phyloP scores from a whole-genome alignment of 2,888 invertebrate genomes.

The Eupithecia abbreviata region DNA sequence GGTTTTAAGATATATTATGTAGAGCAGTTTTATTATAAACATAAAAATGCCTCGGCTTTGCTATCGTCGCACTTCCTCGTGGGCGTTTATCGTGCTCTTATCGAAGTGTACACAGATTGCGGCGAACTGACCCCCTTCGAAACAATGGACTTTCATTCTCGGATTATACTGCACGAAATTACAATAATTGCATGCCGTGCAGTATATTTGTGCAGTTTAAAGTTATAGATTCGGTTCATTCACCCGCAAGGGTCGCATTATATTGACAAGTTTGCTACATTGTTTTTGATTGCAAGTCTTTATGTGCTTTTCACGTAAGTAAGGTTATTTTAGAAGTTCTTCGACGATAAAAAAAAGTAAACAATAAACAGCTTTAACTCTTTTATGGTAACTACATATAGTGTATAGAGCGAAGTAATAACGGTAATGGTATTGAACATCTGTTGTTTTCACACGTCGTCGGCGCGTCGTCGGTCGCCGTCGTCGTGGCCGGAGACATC shows the following conservation, averaged over 20 bases:
- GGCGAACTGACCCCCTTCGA: conserved; percentile 47
- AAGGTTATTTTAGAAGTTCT: neutral
- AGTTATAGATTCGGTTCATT: conserved; percentile 49
- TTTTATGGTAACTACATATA: conserved; percentile 38
- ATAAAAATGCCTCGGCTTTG: conserved; percentile 47
- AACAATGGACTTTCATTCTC: conserved; percentile 47
- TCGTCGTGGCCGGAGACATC: conserved; percentile 22
- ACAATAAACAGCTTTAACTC: conserved; percentile 35
- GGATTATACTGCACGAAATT: conserved; percentile 38
- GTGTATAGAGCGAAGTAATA: conserved; percentile 56
- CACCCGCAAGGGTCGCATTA: conserved; percentile 38
- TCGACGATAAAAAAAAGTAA: conserved; percentile 16
- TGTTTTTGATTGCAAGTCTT: conserved; percentile 26
- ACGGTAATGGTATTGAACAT: conserved; percentile 68
- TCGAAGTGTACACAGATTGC: conserved; percentile 64
- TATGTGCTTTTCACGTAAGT: conserved; percentile 13
- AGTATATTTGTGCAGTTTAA: conserved; percentile 49
- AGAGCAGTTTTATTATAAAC: conserved; percentile 30
- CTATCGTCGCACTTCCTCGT: conserved; percentile 65
- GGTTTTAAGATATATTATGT: conserved; percentile 9
- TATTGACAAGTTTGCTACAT: conserved; percentile 32
- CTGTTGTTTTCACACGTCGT: conserved; percentile 65
- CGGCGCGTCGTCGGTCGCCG: conserved; percentile 37
- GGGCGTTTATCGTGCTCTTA: conserved; percentile 67
- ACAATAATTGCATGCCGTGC: conserved; percentile 42